Conservation (phyloP, 2,888 invertebrate species). For the Ophion ventricosus region DNA sequence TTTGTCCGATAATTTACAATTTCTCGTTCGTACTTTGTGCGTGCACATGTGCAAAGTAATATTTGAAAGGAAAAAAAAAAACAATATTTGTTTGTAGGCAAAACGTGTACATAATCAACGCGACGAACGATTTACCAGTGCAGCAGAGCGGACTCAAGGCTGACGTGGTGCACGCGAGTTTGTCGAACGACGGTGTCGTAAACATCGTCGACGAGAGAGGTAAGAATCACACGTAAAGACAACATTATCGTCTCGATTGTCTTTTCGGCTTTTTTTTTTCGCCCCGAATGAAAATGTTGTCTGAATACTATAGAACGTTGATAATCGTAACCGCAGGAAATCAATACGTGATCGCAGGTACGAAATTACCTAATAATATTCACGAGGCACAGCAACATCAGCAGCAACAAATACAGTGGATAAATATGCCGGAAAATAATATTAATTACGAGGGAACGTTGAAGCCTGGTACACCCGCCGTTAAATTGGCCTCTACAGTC, state of each 20-base stretch:
- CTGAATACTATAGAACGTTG: constrained; percentile 26
- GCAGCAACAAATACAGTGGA: constrained; percentile 76
- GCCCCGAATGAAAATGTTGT: neutral
- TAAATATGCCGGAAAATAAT: constrained; percentile 77
- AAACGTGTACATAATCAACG: constrained; percentile 80
- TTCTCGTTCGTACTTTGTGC: constrained; percentile 18
- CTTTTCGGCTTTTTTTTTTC: neutral
- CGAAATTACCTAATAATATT: constrained; percentile 61
- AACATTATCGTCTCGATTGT: neutral
- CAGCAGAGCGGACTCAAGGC: constrained; percentile 68
- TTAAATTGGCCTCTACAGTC: constrained; percentile 68
- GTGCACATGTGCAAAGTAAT: neutral
- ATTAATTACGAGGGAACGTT: constrained; percentile 66
- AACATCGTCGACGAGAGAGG: constrained; percentile 73
- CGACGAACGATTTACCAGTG: constrained; percentile 70
- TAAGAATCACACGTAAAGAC: constrained; percentile 61
- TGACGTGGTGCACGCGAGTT: constrained; percentile 73
- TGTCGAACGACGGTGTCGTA: constrained; percentile 67
- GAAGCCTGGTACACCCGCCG: constrained; percentile 23
- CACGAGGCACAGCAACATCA: constrained; percentile 56
- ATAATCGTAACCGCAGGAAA: constrained; percentile 55
- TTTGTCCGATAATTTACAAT: neutral
- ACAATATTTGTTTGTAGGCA: constrained; percentile 74
- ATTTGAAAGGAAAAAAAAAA: constrained; percentile 29
- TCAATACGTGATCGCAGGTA: constrained; percentile 65